phyloP scores from a whole-genome alignment of 2,113 vertebrate species.

The Callithrix jacchus region DNA sequence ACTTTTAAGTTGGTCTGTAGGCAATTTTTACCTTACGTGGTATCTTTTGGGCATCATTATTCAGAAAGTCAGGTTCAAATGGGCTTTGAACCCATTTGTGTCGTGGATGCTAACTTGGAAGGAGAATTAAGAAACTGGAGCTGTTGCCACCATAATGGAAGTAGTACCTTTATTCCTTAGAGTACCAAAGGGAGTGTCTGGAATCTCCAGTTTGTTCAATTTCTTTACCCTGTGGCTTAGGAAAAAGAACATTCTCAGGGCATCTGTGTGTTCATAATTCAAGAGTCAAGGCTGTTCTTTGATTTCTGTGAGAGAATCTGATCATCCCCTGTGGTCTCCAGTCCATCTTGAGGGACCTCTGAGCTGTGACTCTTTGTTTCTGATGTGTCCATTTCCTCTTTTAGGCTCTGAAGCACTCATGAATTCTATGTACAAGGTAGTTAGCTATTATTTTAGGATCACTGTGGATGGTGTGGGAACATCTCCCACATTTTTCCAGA shows the following conservation, averaged over 20 bases:
- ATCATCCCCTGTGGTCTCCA: not conserved
- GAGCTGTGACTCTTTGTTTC: not conserved
- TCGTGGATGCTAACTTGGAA: not conserved
- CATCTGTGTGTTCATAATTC: not conserved
- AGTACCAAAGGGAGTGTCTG: not conserved
- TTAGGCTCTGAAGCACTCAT: not conserved
- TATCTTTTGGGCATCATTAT: conserved; percentile 8
- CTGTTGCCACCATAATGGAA: not conserved
- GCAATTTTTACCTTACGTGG: not conserved
- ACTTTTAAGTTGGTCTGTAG: not conserved
- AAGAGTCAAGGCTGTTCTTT: not conserved
- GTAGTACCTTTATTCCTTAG: not conserved
- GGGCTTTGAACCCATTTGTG: not conserved
- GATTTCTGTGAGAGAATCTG: conserved; percentile 1
- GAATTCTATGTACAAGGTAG: not conserved
- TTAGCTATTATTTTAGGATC: conserved; percentile 18
- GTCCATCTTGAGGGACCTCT: not conserved
- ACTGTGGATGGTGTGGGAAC: not conserved
- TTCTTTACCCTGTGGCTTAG: not conserved
- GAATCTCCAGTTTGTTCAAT: not conserved
- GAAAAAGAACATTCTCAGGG: not conserved
- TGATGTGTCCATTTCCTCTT: not conserved
- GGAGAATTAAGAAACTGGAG: conserved; percentile 6
- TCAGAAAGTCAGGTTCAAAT: not conserved
- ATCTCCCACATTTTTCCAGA: not conserved